A percentile compares a stretch with the other conserved stretches of the same genome.
phyloP scores from a whole-genome alignment of 2,797 vertebrate genomes.

The Epinephelus malabaricus region DNA sequence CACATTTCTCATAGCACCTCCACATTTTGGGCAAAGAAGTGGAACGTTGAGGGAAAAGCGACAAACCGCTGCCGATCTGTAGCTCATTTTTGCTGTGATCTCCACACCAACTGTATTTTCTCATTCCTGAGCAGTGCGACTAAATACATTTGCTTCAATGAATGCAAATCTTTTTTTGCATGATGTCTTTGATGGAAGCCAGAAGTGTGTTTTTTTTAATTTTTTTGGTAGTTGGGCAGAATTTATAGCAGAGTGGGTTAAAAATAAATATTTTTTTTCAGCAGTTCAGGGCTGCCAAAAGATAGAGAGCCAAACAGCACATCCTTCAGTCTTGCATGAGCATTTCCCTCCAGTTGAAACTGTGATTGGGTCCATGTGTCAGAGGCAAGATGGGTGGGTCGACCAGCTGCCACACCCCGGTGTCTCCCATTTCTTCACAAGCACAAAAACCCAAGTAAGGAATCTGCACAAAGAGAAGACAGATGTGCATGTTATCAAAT shows the following conservation, averaged over 20 bases:
- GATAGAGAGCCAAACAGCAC: slow-evolving; percentile 30
- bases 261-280: slow-evolving; percentile 77
- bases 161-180: slow-evolving; percentile 58
- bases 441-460: slow-evolving; percentile 98
- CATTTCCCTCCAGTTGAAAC: slow-evolving; percentile 99
- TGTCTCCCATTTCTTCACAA: slow-evolving; percentile 96
- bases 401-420: slow-evolving; percentile 96
- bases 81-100: slow-evolving; percentile 46
- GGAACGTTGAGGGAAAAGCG: slow-evolving; percentile 21
- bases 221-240: slow-evolving; percentile 62
- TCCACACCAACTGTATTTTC: slow-evolving; percentile 48
- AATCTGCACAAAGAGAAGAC: slow-evolving; percentile 86
- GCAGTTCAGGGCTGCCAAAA: slow-evolving; percentile 56
- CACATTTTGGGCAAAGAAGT: slow-evolving; percentile 39
- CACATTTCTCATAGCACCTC: slow-evolving; percentile 46
- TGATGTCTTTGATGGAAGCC: slow-evolving; percentile 67
- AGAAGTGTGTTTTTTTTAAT: slow-evolving; percentile 34
- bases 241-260: slow-evolving; percentile 54
- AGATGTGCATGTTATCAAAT: slow-evolving; percentile 40
- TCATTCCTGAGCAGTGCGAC: slow-evolving; percentile 72
- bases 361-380: slow-evolving; percentile 98
- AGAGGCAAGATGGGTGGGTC: slow-evolving; percentile 98
- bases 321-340: slow-evolving; percentile 91
- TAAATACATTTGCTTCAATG: slow-evolving; percentile 57
- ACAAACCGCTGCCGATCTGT: slow-evolving; percentile 31